Base-by-base conservation (phyloP, 2,113 vertebrate species). In the Accipiter virgatus region DNA sequence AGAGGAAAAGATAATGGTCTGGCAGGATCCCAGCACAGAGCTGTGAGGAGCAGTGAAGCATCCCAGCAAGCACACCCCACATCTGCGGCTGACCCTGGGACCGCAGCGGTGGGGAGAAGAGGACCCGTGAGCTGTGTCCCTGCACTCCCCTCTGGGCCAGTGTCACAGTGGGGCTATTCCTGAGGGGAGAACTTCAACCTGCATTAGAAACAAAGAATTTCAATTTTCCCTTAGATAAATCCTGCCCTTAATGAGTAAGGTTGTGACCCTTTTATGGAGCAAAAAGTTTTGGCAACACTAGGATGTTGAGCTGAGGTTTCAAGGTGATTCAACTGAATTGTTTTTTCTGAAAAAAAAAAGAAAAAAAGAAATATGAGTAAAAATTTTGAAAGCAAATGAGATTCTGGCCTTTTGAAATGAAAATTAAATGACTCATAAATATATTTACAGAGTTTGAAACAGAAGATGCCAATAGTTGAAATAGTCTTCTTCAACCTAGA, bases 51-150 rank as follows among this genome's bases (percentile, higher is more conserved):
- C 17, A 38, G 5, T 45, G n/a, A 75, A 65, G 15, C 56, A 31
- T 74, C 59, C 68, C 27, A 56, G 17, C 6, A 56, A 83, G 32
- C 10, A 38, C n/a, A 58, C 45, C 14, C 15, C 48, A 34, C 9
- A 18, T 25, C 27, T 63, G 53, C 23, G 21, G 17, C 29, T 81
- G n/a, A 25, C 15, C 10, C 42, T 55, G 45, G 45, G 26, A 29
- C 47, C 2, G 2, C 31, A 29, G 13, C 0, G 0, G 19, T 65
- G 38, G 29, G 25, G 19, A 81, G 38, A 71, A 56, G 16, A 70
- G 45, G 42, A 34, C 19, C 74, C n/a, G 38, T 59, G 68, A 50
- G 6, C 42, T 50, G 6, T 45, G 9, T 38, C 36, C 22, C 29
- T 40, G 16, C 12, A 15, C 14, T 52, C 18, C 31, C 6, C 5